Base-by-base conservation (phyloP, 2,113 vertebrate species). In the Grammomys surdaster region DNA sequence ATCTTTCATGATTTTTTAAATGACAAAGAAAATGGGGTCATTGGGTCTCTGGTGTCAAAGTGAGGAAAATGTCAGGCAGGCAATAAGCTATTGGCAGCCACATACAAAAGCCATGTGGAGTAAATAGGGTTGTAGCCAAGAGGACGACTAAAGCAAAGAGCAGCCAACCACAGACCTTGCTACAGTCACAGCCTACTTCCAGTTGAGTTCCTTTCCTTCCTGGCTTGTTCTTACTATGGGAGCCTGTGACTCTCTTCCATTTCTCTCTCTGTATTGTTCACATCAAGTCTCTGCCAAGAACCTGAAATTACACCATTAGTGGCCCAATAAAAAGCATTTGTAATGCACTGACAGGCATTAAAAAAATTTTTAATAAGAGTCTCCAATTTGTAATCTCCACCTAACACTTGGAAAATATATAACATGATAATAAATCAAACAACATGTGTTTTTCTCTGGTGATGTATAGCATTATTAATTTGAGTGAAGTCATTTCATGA, bases 401-500 rank as follows among this genome's bases (percentile, higher is more conserved):
- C 31, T 80, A 92, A 51, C 33, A 69, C 48, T 84, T 13, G 51
- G n/a, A 69, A 96, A 67, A 90, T 63, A 33, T 12, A 33, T 43
- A 81, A 81, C 58, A 76, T n/a, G 33, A n/a, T 51, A 93, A 84
- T 77, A 88, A 90, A 43, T 69, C 46, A 92, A 20, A 75, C 28
- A 67, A 26, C 26, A 26, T 20, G 6, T 40, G 51, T 26, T 95
- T 69, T 95, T 82, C 72, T 84, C 81, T 89, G 58, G 77, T 92
- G 51, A 97, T 78, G 60, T 89, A 89, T 31, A 48, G n/a, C 67
- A 65, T 94, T 43, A 36, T 89, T 95, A 88, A 86, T 90, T 89
- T 67, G 75, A 51, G 40, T 92, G 80, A 85, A 63, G 54, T 3
- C 65, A 95, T 93, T 91, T 80, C 63, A 63, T 58, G 17, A 22